Base-by-base conservation (phyloP, 2,113 vertebrate species). In the Motacilla tschutschensis region DNA sequence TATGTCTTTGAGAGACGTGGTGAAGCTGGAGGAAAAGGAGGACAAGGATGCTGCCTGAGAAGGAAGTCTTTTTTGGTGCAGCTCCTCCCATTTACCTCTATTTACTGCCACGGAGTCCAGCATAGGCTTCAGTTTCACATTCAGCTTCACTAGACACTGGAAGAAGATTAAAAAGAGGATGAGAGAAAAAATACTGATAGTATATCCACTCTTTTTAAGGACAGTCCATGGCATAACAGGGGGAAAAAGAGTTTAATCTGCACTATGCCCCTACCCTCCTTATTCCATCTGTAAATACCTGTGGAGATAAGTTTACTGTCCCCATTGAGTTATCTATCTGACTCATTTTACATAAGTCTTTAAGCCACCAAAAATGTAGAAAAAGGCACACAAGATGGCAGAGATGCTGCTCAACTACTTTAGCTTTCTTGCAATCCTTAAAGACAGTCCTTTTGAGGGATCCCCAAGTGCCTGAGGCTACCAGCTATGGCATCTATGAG, bases 101-200 rank as follows among this genome's bases (percentile, higher is more conserved):
- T 99, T 99, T 36, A 92, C 97, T 84, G 95, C 93, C 94, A 99
- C 97, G 3, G 98, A 98, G 85, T 99, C 98, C 84, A 99, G 87
- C 98, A 99, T 99, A 0, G 99, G 98, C 97, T 99, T 98, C 82
- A 99, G 97, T 95, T 99, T 99, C 36, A 93, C 97, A 91, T 98
- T 99, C 92, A 99, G 93, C 93, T 98, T 99, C 87, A 98, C 99
- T 92, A 99, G 93, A 26, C 98, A 98, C 99, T 99, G 79, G 36
- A 95, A 81, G 19, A 93, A 89, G 57, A 79, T 76, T 70, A 69
- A 41, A 63, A 40, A 80, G 15, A 74, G 3, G 5, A 40, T 77
- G 29, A 66, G 74, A 80, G 29, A 35, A 44, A 44, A 84, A 69
- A 82, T 81, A 86, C 2, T 58, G 63, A 46, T 14, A 41, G 1